Percentiles rank a stretch among this genome's conserved stretches.
phyloP scores from a whole-genome alignment of 2,113 vertebrate species.

The Tachysurus vachellii region DNA sequence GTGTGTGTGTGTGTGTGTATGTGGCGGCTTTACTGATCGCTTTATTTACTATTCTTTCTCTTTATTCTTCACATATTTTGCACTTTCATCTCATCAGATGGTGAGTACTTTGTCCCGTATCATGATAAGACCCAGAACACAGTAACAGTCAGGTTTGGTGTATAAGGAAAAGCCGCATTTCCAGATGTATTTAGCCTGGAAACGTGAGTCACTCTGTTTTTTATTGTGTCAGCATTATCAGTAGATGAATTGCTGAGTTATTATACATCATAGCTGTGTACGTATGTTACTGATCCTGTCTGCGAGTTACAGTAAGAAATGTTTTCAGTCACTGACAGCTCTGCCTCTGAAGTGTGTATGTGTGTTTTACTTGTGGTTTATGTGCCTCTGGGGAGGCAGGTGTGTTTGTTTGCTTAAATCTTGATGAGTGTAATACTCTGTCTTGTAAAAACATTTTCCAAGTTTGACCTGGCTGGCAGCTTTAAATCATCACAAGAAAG shows the following conservation, averaged over 20 bases:
- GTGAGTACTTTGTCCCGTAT: too few species aligned
- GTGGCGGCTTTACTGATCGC: neutral
- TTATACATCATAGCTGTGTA: neutral
- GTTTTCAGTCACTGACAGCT: neutral
- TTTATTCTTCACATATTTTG: neutral
- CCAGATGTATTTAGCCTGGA: neutral
- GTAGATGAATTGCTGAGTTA: neutral
- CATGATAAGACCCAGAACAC: too few species aligned
- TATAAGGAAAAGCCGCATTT: neutral
- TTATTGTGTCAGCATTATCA: neutral
- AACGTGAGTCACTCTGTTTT: neutral
- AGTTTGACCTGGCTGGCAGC: constrained; percentile 42
- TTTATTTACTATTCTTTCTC: neutral
- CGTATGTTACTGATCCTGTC: neutral
- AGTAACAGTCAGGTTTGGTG: neutral
- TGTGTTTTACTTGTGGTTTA: constrained; percentile 3
- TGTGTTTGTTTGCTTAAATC: constrained; percentile 47
- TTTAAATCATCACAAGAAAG: constrained; percentile 57
- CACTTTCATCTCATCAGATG: neutral
- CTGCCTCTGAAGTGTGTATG: constrained; percentile 1
- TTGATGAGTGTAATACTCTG: constrained; percentile 31
- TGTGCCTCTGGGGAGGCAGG: constrained; percentile 32
- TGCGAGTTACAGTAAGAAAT: neutral
- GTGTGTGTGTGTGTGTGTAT: neutral
- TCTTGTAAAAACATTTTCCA: constrained; percentile 66